A percentile compares a stretch with the other conserved stretches of the same genome.
Evolutionary conservation across 2,888 invertebrate species (phyloP).

Genomic region (Pristionchus entomophagus): DNA sequence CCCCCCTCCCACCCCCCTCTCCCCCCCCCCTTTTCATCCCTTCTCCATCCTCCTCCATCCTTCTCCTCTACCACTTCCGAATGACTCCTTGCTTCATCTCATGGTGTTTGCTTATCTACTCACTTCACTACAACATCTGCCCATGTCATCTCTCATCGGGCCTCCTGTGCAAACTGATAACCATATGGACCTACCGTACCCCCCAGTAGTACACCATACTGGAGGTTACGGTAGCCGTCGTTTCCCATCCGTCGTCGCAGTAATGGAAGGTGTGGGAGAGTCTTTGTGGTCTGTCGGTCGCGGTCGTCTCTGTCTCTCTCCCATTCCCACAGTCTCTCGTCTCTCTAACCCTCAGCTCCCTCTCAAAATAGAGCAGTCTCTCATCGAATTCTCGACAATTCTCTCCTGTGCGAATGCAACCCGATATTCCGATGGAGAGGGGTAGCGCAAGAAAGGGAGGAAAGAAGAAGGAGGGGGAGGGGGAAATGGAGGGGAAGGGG

Average conservation of each 20-base stretch:
- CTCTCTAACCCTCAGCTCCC: conserved; percentile 18
- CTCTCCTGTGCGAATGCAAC: conserved; percentile 42
- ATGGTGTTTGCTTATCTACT: conserved; percentile 18
- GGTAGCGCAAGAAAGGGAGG: conserved; percentile 38
- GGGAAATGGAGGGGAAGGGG: conserved; percentile 17
- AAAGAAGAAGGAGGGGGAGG: background rate
- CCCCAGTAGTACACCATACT: background rate
- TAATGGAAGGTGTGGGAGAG: conserved; percentile 46
- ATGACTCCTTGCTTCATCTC: conserved; percentile 20
- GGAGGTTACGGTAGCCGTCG: background rate
- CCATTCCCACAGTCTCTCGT: conserved; percentile 12
- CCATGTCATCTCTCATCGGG: conserved; percentile 7
- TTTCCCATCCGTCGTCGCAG: conserved; percentile 1
- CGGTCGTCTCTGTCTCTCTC: conserved; percentile 37
- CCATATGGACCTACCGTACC: conserved; percentile 33
- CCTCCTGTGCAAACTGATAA: conserved; percentile 36
- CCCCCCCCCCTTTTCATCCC: background rate
- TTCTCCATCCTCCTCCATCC: background rate
- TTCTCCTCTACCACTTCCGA: background rate
- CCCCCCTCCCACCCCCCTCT: background rate
- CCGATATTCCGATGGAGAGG: conserved; percentile 8
- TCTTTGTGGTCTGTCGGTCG: conserved; percentile 6
- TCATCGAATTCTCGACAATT: conserved; percentile 33
- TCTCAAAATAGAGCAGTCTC: background rate
- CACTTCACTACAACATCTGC: conserved; percentile 34